Evolutionary conservation across 2,113 vertebrate genomes (phyloP).

Genomic region (Corapipo altera): DNA sequence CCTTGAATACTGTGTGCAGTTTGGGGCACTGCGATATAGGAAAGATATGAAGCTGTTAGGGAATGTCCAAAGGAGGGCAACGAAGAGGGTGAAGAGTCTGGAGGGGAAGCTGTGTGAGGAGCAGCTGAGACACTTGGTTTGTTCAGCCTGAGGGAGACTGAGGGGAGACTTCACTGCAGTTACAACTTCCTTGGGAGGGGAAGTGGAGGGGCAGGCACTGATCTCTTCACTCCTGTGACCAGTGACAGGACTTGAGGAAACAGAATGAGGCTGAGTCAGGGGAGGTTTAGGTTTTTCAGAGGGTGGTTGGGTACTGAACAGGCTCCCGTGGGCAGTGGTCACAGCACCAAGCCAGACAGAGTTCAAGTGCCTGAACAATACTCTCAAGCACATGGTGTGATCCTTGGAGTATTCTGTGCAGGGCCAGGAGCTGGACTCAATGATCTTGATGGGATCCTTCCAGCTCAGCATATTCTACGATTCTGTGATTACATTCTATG

Average conservation of each 20-base stretch:
- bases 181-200: neutral
- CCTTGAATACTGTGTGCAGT: fast-evolving
- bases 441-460: neutral
- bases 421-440: neutral
- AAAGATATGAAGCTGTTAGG: neutral
- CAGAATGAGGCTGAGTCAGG: neutral
- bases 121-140: neutral
- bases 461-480: neutral
- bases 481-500: neutral
- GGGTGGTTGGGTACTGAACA: neutral
- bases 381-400: neutral
- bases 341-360: neutral
- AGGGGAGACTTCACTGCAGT: neutral
- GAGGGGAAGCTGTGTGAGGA: fast-evolving
- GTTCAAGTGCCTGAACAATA: neutral
- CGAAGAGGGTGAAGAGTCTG: neutral
- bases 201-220: fast-evolving
- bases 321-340: neutral
- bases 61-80: neutral
- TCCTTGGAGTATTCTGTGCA: neutral
- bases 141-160: neutral
- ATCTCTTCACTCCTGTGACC: neutral
- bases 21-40: neutral
- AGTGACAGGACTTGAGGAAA: neutral
- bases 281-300: neutral